Conservation (phyloP, 2,797 vertebrate species). For the Sarcophilus harrisii region DNA sequence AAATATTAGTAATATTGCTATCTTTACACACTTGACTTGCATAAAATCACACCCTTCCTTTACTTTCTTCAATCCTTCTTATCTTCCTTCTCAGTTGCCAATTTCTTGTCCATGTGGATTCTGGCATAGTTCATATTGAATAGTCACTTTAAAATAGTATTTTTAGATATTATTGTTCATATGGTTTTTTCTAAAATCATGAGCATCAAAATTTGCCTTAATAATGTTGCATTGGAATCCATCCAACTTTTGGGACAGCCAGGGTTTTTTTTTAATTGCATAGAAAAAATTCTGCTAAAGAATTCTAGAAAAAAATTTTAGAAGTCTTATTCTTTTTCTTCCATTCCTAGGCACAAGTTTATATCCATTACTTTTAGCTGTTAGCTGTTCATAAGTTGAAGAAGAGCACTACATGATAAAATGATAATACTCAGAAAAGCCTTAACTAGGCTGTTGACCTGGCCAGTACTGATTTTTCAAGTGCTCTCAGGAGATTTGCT, state of each 20-base stretch:
- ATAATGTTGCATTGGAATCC: background rate
- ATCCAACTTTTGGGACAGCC: background rate
- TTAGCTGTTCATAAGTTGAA: constrained; percentile 31
- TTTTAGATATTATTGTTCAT: background rate
- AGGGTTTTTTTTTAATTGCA: constrained; percentile 23
- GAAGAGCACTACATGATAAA: constrained; percentile 19
- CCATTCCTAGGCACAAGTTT: constrained; percentile 22
- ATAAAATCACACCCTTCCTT: constrained; percentile 5
- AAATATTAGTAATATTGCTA: constrained; percentile 26
- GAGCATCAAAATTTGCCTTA: constrained; percentile 22
- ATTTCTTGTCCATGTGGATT: background rate
- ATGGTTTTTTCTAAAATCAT: constrained; percentile 39
- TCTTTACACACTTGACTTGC: background rate
- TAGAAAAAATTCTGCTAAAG: background rate
- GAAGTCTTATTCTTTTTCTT: constrained; percentile 27
- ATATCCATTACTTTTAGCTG: background rate
- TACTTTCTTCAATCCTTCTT: background rate
- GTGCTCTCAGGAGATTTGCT: constrained; percentile 74
- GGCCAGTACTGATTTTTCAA: constrained; percentile 39
- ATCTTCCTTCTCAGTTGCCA: constrained; percentile 8
- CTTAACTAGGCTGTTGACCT: constrained; percentile 59
- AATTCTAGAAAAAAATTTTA: background rate
- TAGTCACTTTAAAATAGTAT: constrained; percentile 20
- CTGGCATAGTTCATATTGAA: constrained; percentile 12
- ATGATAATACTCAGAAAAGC: constrained; percentile 56